A percentile compares a stretch with the other conserved stretches of the same genome.
phyloP scores from a whole-genome alignment of 2,113 vertebrate genomes.

The Sula dactylatra region DNA sequence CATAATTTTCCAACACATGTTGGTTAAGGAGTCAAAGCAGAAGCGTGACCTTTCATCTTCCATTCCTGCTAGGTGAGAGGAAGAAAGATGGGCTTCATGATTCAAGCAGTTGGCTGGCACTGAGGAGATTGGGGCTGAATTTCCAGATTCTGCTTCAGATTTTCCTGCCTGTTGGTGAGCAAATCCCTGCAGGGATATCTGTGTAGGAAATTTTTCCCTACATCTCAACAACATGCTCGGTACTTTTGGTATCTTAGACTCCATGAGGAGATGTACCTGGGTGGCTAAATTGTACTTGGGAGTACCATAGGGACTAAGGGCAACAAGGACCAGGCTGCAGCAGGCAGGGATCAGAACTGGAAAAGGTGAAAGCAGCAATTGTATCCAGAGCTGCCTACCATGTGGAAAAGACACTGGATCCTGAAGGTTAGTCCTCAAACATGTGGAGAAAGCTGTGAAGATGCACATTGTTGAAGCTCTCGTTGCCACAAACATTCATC shows the following conservation, averaged over 20 bases:
- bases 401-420: background rate
- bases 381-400: background rate
- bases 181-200: background rate
- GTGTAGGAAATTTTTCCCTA: background rate
- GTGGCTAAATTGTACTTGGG: background rate
- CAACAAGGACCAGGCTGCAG: background rate
- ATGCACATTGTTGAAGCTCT: background rate
- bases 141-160: background rate
- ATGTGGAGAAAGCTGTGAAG: background rate
- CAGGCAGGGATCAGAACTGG: background rate
- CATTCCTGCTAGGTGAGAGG: background rate
- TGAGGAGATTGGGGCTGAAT: background rate
- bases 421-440: background rate
- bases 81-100: background rate
- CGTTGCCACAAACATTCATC: background rate
- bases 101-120: background rate
- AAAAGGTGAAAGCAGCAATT: background rate
- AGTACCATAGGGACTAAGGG: rapidly evolving
- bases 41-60: background rate
- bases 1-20: rapidly evolving
- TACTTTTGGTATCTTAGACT: background rate
- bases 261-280: background rate
- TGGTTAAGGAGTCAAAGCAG: background rate
- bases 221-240: background rate
- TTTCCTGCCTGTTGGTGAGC: background rate